Evolutionary conservation across 1,140 invertebrate genomes (phyloP).

Genomic region (Conus ventricosus): DNA sequence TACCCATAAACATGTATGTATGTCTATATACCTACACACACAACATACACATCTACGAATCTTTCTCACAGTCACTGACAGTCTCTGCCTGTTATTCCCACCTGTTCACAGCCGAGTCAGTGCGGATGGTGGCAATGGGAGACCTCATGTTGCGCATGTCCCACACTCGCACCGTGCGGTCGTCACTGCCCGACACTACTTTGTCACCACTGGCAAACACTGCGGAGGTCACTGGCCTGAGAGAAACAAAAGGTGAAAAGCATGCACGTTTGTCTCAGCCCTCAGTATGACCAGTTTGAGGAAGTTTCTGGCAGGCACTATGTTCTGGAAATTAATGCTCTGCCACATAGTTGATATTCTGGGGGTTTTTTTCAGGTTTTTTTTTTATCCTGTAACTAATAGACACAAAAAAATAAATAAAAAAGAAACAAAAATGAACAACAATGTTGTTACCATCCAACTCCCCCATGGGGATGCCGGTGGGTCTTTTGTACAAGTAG

Average conservation of each 20-base stretch:
- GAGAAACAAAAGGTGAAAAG: not conserved
- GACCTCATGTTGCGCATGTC: constrained; percentile 98
- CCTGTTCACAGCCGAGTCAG: constrained; percentile 94
- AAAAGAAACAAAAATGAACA: too few species aligned
- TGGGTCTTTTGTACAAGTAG: too few species aligned
- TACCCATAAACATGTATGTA: not conserved
- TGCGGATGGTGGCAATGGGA: constrained; percentile 92
- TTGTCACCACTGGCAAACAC: constrained; percentile 96
- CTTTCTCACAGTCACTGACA: not conserved
- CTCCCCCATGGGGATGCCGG: too few species aligned
- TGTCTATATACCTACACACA: not conserved
- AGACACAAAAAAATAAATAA: too few species aligned
- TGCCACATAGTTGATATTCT: too few species aligned
- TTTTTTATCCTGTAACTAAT: too few species aligned
- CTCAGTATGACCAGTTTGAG: too few species aligned
- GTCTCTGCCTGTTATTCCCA: constrained; percentile 42
- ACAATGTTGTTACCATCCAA: too few species aligned
- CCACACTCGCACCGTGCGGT: constrained; percentile 97
- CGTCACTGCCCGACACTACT: constrained; percentile 97
- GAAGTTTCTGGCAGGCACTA: too few species aligned
- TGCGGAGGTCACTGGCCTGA: constrained; percentile 95
- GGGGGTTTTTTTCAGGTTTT: too few species aligned
- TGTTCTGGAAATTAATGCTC: too few species aligned
- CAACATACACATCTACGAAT: not conserved
- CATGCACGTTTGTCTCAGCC: too few species aligned